Base-by-base conservation (phyloP, 2,888 invertebrate species). In the Exephanes ischioxanthus region DNA sequence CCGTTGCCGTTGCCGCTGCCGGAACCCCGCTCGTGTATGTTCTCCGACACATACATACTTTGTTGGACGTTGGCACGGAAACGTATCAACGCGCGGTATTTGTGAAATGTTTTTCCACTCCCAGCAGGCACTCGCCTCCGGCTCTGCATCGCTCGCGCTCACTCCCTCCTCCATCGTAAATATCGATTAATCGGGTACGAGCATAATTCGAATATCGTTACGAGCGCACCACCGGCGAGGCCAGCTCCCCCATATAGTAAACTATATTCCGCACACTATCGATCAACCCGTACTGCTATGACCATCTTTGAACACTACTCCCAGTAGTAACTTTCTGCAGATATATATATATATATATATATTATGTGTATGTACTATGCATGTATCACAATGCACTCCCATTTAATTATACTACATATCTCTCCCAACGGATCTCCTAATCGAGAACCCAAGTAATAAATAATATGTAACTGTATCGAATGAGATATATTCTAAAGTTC, bases 151-250 rank as follows among this genome's bases (percentile, higher is more conserved):
- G 45, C 22, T 16, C n/a, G 53, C 53, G n/a, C 55, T 53, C 55
- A 16, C 53, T 37, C 58, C 5, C 7, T 71, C n/a, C 19, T 53
- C 33, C 48, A 58, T 85, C 81, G 85, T 85, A 85, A 85, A 85
- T 85, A 81, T 85, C 85, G 85, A 85, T 82, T 82, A 85, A 85
- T 82, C 78, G 73, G 70, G 48, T 66, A 55, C 73, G 55, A 70
- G 79, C 82, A 85, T 82, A 85, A 85, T 85, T 85, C 70, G 82
- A 79, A 75, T 79, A 82, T 82, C 81, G 85, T 85, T 82, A 77
- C 82, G 53, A 63, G 63, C 45, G 22, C 41, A 76, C 66, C 51
- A 70, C 55, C 61, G 48, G 45, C 70, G 53, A 63, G 45, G 67
- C 55, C 41, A 71, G 45, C 77, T 73, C 19, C 51, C 37, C 61